Conservation (phyloP, 64 coral and sea anemone species). For the Acropora tenuis region DNA sequence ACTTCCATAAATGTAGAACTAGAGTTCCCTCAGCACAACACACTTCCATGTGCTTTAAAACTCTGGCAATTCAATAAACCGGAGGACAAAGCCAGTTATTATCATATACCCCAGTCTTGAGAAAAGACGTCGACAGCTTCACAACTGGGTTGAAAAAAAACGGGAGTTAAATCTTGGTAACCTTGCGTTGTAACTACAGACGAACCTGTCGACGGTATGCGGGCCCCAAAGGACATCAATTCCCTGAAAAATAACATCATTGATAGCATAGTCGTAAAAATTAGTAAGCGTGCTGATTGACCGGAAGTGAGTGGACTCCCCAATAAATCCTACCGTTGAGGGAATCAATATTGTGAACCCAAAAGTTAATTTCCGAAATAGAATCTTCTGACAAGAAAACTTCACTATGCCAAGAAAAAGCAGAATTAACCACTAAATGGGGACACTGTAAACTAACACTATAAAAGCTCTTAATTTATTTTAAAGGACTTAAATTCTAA, state of each 20-base stretch:
- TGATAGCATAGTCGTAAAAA: constrained; percentile 48
- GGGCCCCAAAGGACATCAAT: constrained; percentile 43
- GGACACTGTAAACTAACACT: background rate
- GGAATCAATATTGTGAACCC: constrained; percentile 27
- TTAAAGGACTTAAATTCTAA: background rate
- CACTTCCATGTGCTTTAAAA: constrained; percentile 43
- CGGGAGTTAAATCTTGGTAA: constrained; percentile 62
- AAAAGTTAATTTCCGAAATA: constrained; percentile 51
- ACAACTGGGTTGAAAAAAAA: constrained; percentile 41
- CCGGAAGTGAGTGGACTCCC: background rate
- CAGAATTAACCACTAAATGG: constrained; percentile 26
- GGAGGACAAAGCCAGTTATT: constrained; percentile 57
- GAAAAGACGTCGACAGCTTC: constrained; percentile 56
- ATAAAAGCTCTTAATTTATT: background rate
- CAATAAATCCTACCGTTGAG: constrained; percentile 39
- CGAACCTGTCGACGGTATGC: constrained; percentile 61
- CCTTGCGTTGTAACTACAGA: constrained; percentile 60
- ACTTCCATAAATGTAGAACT: constrained; percentile 30
- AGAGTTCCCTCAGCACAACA: constrained; percentile 20
- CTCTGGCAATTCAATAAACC: constrained; percentile 3
- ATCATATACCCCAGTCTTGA: constrained; percentile 47
- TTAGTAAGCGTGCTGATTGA: constrained; percentile 17
- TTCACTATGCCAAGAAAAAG: constrained; percentile 32
- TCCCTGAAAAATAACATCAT: background rate
- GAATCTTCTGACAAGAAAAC: constrained; percentile 21